Base-by-base conservation (phyloP, 1,140 invertebrate species). In the Hermatobates lingyangjiaoensis region DNA sequence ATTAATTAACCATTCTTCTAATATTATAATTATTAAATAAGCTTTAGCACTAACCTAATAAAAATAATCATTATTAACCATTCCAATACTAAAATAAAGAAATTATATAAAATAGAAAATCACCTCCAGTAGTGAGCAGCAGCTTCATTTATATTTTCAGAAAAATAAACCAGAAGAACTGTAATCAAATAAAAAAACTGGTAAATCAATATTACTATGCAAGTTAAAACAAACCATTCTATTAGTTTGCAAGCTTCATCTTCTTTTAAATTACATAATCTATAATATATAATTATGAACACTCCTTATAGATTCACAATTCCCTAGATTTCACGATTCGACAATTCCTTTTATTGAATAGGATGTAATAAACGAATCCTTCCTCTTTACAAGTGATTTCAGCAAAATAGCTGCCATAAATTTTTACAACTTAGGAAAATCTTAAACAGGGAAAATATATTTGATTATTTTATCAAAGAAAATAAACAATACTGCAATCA, bases 101-200 rank as follows among this genome's bases (percentile, higher is more conserved):
- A 54, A 46, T 54, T 54, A 51, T 38, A 55, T 27, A 45, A 51
- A 51, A 21, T 40, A 10, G 50, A 20, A 42, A n/a, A 0, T 40
- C 24, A 74, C 73, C 68, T 77, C 85, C 86, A 91, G 66, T 89
- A 80, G 55, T 71, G 73, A 0, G 86, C 83, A 20, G 84, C 87
- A 48, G 86, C 72, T 71, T 87, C 79, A 64, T 92, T 90, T 52
- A 90, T 86, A 58, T 74, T 83, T 68, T 90, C 85, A 27, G 87
- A 87, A 60, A 85, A 88, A 64, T 87, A 89, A 2, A 89, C 86
- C 50, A 88, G 63, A 14, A 86, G 65, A 59, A 90, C 85, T 88
- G 66, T 56, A 74, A 73, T 60, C 62, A 67, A 27, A 26, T 5
- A 42, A 7, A 7, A 7, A 4, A 14, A 42, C 14, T 42, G 18